Evolutionary conservation across 2,888 invertebrate genomes (phyloP).

Genomic region (Ophion ventricosus): DNA sequence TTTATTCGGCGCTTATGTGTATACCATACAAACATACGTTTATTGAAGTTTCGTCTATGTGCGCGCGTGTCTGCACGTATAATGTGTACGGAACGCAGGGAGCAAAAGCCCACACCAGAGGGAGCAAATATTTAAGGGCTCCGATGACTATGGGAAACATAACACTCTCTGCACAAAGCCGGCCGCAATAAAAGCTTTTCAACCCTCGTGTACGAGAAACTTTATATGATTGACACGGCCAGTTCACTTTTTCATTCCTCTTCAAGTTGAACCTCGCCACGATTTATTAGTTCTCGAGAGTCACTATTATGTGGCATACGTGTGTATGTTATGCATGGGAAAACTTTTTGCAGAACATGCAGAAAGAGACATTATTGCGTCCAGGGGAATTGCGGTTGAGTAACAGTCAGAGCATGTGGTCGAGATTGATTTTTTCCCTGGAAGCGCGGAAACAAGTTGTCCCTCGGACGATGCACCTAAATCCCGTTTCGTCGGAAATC

Average conservation of each 20-base stretch:
- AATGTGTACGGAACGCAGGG: constrained; percentile 4
- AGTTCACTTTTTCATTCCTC: constrained; percentile 5
- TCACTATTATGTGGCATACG: background rate
- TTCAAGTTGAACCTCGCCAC: background rate
- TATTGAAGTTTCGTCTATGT: background rate
- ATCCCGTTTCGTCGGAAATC: too few relatives aligned
- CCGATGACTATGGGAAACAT: constrained; percentile 51
- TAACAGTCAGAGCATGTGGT: too few relatives aligned
- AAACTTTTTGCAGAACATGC: constrained; percentile 8
- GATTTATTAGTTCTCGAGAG: constrained; percentile 34
- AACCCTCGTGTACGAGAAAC: constrained; percentile 24
- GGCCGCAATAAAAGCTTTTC: constrained; percentile 51
- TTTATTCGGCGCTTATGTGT: constrained; percentile 22
- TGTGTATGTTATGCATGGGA: constrained; percentile 28
- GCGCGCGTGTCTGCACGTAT: constrained; percentile 6
- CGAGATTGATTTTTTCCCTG: too few relatives aligned
- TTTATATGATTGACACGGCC: constrained; percentile 26
- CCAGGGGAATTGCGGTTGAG: too few relatives aligned
- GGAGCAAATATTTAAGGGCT: constrained; percentile 59
- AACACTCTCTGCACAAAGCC: constrained; percentile 39
- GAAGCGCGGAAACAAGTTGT: too few relatives aligned
- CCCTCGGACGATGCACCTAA: too few relatives aligned
- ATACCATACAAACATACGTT: background rate
- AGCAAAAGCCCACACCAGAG: constrained; percentile 28
- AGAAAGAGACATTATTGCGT: too few relatives aligned